phyloP scores from a whole-genome alignment of 2,797 vertebrate genomes.

The Jordanella pulchra region DNA sequence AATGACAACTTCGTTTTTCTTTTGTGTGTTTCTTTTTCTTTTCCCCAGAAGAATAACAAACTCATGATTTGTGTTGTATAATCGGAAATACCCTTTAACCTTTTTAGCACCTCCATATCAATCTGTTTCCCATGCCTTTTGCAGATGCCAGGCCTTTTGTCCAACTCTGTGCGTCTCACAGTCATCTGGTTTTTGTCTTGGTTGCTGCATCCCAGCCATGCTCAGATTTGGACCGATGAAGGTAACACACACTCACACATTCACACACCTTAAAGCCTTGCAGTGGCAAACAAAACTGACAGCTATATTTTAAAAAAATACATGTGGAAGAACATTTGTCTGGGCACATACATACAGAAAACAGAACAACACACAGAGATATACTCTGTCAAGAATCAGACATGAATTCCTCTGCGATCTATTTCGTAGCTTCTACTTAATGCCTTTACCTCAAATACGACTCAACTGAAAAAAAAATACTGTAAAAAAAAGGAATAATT shows the following conservation, averaged over 20 bases:
- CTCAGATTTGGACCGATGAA: slow-evolving; percentile 80
- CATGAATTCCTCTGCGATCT: slow-evolving; percentile 33
- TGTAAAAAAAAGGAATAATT: slow-evolving; percentile 3
- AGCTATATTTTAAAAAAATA: neutral
- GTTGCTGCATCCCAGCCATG: slow-evolving; percentile 58
- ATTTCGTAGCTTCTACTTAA: slow-evolving; percentile 36
- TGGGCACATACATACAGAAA: neutral
- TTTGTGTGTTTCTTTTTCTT: neutral
- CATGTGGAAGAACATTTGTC: neutral
- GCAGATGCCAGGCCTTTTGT: slow-evolving; percentile 80
- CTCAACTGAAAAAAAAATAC: slow-evolving; percentile 10
- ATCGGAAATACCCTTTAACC: slow-evolving; percentile 19
- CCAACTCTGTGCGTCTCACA: slow-evolving; percentile 79
- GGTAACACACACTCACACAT: slow-evolving; percentile 60
- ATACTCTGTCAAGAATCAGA: slow-evolving; percentile 28
- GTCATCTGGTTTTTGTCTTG: slow-evolving; percentile 79
- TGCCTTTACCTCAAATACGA: slow-evolving; percentile 13
- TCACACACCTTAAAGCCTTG: slow-evolving; percentile 25
- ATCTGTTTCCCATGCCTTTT: slow-evolving; percentile 19
- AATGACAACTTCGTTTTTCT: too few relatives aligned
- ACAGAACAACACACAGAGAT: neutral
- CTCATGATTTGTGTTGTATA: slow-evolving; percentile 12
- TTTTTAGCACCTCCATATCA: neutral
- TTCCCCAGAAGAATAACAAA: slow-evolving; percentile 1
- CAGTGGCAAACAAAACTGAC: neutral